These are phyloP conservation scores for Cheilosia impressa DNA, from an alignment of 2,888 invertebrate species.

Conservation along the genomic window DNA sequence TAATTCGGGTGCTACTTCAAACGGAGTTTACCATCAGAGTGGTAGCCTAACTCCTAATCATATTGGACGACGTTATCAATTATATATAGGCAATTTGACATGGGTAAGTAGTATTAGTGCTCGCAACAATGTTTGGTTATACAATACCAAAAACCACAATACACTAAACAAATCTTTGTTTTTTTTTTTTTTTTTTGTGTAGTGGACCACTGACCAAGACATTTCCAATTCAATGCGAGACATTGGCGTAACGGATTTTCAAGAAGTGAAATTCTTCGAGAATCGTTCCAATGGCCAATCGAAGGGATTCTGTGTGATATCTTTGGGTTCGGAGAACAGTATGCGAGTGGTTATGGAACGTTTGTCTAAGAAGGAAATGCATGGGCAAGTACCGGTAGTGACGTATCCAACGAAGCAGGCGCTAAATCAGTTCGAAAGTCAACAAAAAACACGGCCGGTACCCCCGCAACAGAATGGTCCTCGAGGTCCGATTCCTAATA, in stretches of 20 bases:
- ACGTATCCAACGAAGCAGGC: slow-evolving; percentile 97
- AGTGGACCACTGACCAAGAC: slow-evolving; percentile 99
- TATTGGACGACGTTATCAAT: slow-evolving; percentile 91
- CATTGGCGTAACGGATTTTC: slow-evolving; percentile 95
- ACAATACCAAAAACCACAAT: neutral
- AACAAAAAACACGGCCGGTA: slow-evolving; percentile 94
- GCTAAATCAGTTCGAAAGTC: slow-evolving; percentile 93
- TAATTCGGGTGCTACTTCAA: slow-evolving; percentile 88
- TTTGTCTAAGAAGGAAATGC: slow-evolving; percentile 96
- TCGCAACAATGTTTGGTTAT: slow-evolving; percentile 72
- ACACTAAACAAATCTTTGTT: neutral
- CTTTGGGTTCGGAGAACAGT: slow-evolving; percentile 96
- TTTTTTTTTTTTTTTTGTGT: slow-evolving; percentile 75
- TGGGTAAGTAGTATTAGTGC: slow-evolving; percentile 89
- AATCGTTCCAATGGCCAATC: slow-evolving; percentile 99
- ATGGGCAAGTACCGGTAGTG: slow-evolving; percentile 97
- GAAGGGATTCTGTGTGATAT: slow-evolving; percentile 98
- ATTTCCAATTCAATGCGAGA: slow-evolving; percentile 95
- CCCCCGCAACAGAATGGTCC: slow-evolving; percentile 87
- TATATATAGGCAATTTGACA: slow-evolving; percentile 99
- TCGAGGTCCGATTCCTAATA: slow-evolving; percentile 83
- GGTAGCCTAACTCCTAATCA: slow-evolving; percentile 89
- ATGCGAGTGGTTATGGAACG: slow-evolving; percentile 95
- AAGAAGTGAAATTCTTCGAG: slow-evolving; percentile 99
- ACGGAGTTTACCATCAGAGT: slow-evolving; percentile 89